Conservation (phyloP, 2,888 invertebrate species). For the Chymomyza procnemis region DNA sequence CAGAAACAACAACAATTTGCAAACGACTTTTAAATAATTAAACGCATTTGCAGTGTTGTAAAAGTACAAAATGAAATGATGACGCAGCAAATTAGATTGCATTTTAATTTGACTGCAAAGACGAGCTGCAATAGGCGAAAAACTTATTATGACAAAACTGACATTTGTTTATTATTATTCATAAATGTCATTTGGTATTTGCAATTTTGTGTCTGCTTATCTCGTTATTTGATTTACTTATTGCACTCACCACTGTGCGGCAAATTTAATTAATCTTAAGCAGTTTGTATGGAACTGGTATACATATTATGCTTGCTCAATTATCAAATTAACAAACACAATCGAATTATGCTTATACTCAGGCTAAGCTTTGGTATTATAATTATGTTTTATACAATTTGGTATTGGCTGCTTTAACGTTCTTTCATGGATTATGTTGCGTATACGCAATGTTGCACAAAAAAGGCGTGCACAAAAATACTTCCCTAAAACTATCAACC, state of each 20-base stretch:
- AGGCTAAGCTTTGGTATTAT: too few relatives aligned
- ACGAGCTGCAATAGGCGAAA: constrained; percentile 6
- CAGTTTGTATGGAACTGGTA: too few relatives aligned
- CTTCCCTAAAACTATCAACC: too few relatives aligned
- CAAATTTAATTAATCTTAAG: background rate
- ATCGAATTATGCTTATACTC: too few relatives aligned
- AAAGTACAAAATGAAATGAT: background rate
- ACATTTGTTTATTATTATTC: constrained; percentile 9
- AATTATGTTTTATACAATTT: too few relatives aligned
- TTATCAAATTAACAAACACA: too few relatives aligned
- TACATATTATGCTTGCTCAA: too few relatives aligned
- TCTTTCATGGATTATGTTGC: too few relatives aligned
- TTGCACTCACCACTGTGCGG: background rate
- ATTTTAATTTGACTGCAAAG: background rate
- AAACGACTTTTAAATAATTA: constrained; percentile 43
- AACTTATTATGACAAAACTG: constrained; percentile 8
- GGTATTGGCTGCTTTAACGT: too few relatives aligned
- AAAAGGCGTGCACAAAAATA: too few relatives aligned
- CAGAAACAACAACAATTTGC: background rate
- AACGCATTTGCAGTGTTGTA: constrained; percentile 16
- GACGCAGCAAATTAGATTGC: background rate
- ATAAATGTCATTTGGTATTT: background rate
- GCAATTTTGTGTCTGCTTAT: background rate
- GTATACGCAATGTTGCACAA: too few relatives aligned
- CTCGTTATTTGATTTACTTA: background rate